Percentiles rank a stretch among this genome's conserved stretches.
phyloP scores from a whole-genome alignment of 2,113 vertebrate species.

The Eudyptes chrysolophus region DNA sequence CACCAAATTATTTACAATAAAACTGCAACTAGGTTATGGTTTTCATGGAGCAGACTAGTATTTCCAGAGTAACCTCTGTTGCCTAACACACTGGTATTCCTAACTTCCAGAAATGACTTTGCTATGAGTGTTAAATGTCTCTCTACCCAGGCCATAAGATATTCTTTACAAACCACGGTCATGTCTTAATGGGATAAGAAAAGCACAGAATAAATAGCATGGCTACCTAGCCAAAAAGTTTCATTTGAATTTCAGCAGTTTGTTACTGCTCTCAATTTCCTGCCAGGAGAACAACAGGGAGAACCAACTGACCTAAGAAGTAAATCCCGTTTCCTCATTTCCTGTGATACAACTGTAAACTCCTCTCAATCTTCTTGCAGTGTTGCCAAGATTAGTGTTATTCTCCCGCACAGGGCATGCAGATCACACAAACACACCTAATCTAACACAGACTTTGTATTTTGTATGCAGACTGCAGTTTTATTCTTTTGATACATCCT shows the following conservation, averaged over 20 bases:
- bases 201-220: background rate
- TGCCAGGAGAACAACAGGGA: background rate
- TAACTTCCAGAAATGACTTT: background rate
- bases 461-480: background rate
- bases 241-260: background rate
- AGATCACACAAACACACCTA: background rate
- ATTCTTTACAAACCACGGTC: background rate
- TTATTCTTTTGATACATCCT: background rate
- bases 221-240: background rate
- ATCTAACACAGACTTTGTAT: background rate
- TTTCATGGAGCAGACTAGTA: background rate
- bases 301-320: background rate
- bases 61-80: background rate
- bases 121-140: background rate
- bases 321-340: background rate
- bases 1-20: background rate
- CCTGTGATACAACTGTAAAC: background rate
- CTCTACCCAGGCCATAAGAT: background rate
- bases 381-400: background rate
- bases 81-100: background rate
- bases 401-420: background rate
- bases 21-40: background rate
- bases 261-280: background rate
- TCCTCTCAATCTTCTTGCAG: background rate
- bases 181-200: background rate